Evolutionary conservation across 2,113 vertebrate genomes (phyloP).

Genomic region (Triplophysa rosa): DNA sequence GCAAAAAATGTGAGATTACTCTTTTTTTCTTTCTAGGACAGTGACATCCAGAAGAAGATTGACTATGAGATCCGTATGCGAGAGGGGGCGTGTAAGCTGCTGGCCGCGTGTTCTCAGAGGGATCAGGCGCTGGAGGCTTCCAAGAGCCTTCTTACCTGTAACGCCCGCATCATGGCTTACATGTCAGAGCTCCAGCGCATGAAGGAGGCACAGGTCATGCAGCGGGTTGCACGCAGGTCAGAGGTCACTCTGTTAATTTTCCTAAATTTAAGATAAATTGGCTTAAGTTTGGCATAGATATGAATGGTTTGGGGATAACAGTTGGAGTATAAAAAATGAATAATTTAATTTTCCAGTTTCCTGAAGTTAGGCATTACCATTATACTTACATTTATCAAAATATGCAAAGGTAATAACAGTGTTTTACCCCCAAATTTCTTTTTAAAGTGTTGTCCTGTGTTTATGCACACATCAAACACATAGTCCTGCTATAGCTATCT

Average conservation of each 20-base stretch:
- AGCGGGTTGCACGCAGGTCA: slow-evolving; percentile 78
- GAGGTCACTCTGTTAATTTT: slow-evolving; percentile 11
- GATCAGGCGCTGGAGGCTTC: slow-evolving; percentile 89
- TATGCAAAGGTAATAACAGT: not conserved
- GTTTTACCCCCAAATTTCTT: no score
- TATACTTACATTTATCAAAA: not conserved
- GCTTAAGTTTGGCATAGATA: not conserved
- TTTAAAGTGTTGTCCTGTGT: no score
- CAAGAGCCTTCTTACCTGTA: slow-evolving; percentile 88
- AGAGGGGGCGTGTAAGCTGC: slow-evolving; percentile 88
- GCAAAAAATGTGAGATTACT: not conserved
- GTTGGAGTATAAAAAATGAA: not conserved
- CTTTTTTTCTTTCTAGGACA: slow-evolving; percentile 75
- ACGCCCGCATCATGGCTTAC: slow-evolving; percentile 87
- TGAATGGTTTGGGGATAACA: not conserved
- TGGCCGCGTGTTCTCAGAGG: slow-evolving; percentile 87
- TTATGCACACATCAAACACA: no score
- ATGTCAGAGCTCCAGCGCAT: slow-evolving; percentile 91
- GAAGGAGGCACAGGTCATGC: slow-evolving; percentile 90
- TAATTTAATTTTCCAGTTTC: not conserved
- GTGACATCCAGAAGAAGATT: slow-evolving; percentile 89
- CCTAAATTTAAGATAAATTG: no score
- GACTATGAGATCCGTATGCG: slow-evolving; percentile 94
- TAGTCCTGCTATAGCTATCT: no score
- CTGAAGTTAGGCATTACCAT: not conserved